phyloP scores from a whole-genome alignment of 2,113 vertebrate genomes.

The Cynoglossus semilaevis region DNA sequence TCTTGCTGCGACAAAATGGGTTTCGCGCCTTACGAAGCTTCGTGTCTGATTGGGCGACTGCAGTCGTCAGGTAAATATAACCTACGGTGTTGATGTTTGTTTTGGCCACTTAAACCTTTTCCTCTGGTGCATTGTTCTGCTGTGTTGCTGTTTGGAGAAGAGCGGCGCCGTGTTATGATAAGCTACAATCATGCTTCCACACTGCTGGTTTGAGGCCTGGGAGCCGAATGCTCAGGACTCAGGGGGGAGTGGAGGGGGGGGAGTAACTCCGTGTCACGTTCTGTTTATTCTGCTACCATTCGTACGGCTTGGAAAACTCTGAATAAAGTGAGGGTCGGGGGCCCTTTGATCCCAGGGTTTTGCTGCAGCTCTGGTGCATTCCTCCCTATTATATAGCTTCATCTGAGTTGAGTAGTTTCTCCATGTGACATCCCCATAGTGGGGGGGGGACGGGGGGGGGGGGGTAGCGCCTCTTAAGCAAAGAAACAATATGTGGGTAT shows the following conservation, averaged over 20 bases:
- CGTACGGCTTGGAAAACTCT: slow-evolving; percentile 29
- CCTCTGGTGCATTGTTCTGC: slow-evolving; percentile 40
- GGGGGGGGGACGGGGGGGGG: background rate
- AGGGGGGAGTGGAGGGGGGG: too few species aligned
- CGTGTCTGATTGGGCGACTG: background rate
- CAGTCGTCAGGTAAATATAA: slow-evolving; percentile 10
- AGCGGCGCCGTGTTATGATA: slow-evolving; percentile 55
- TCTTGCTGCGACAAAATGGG: background rate
- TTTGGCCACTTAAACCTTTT: slow-evolving; percentile 24
- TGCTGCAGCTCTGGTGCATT: slow-evolving; percentile 8
- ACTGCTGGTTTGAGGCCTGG: slow-evolving; percentile 41
- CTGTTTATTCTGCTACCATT: slow-evolving; percentile 59
- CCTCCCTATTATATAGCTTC: slow-evolving; percentile 7
- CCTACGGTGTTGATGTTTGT: slow-evolving; percentile 15
- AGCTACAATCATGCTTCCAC: slow-evolving; percentile 51
- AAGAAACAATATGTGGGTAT: slow-evolving; percentile 39
- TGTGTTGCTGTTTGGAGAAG: slow-evolving; percentile 40
- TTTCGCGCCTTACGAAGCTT: slow-evolving; percentile 2
- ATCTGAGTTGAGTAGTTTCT: slow-evolving; percentile 28
- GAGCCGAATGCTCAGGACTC: slow-evolving; percentile 45
- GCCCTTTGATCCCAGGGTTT: slow-evolving; percentile 36
- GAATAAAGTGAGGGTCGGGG: slow-evolving; percentile 39
- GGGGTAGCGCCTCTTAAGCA: slow-evolving; percentile 7
- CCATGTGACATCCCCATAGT: slow-evolving; percentile 11
- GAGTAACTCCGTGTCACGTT: slow-evolving; percentile 42